Evolutionary conservation across 1,140 invertebrate species (phyloP).

Genomic region (Armadillidium nasatum): DNA sequence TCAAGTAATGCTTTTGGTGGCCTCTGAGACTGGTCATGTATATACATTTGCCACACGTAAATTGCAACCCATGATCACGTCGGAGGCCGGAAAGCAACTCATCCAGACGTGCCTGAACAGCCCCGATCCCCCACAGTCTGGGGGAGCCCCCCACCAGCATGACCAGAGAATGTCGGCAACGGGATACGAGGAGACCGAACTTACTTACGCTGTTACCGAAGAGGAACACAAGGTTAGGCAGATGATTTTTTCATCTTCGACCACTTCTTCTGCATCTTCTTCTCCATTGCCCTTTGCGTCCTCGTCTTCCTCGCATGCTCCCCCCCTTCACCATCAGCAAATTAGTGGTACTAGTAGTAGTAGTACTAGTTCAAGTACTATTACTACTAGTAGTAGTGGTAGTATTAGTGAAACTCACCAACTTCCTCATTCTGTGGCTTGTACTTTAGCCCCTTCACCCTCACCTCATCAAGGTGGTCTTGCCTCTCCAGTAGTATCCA

Average conservation of each 20-base stretch:
- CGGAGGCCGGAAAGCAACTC: slow-evolving; percentile 94
- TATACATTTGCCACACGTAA: slow-evolving; percentile 99
- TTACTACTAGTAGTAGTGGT: no score
- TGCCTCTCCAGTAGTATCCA: slow-evolving; percentile 44
- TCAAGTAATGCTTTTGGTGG: slow-evolving; percentile 95
- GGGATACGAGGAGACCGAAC: slow-evolving; percentile 96
- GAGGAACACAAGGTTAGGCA: slow-evolving; percentile 94
- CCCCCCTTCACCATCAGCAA: not conserved
- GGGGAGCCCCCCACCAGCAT: slow-evolving; percentile 50
- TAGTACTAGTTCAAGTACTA: no score
- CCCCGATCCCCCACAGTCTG: slow-evolving; percentile 73
- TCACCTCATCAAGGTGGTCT: slow-evolving; percentile 37
- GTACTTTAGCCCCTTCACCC: slow-evolving; percentile 42
- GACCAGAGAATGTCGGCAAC: slow-evolving; percentile 97
- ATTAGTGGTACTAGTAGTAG: no score
- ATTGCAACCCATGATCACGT: slow-evolving; percentile 98
- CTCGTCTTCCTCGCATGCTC: slow-evolving; percentile 14
- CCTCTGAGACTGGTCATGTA: slow-evolving; percentile 95
- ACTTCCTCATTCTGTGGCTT: slow-evolving; percentile 25
- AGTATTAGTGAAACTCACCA: no score
- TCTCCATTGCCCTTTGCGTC: slow-evolving; percentile 34
- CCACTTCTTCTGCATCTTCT: slow-evolving; percentile 28
- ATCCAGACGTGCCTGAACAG: slow-evolving; percentile 99
- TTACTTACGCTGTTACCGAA: slow-evolving; percentile 91
- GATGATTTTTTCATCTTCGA: slow-evolving; percentile 59